phyloP scores from a whole-genome alignment of 2,888 invertebrate species.

The Meliscaeva auricollis region DNA sequence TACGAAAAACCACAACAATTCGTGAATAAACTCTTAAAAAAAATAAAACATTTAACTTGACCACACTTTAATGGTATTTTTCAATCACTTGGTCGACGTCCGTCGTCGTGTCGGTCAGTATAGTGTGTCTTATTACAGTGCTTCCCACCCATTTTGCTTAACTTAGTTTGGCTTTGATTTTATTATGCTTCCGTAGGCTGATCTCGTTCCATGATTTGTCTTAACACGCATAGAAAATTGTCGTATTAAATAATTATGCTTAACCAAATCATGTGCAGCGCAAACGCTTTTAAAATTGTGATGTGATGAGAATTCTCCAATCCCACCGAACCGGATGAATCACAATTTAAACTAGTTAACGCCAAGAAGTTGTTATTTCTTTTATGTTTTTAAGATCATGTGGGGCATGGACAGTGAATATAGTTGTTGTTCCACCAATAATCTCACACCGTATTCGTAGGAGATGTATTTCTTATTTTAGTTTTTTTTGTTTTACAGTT shows the following conservation, averaged over 20 bases:
- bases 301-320: conserved; percentile 14
- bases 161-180: not conserved
- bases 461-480: conserved; percentile 39
- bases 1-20: conserved; percentile 71
- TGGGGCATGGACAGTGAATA: conserved; percentile 63
- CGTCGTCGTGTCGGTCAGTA: not conserved
- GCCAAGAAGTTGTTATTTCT: conserved; percentile 64
- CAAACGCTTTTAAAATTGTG: conserved; percentile 32
- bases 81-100: conserved; percentile 19
- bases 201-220: conserved; percentile 28
- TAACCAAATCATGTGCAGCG: conserved; percentile 60
- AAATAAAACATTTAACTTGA: conserved; percentile 37
- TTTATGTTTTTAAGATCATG: conserved; percentile 25
- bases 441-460: conserved; percentile 53
- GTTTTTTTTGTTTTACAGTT: conserved; percentile 6
- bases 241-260: conserved; percentile 53
- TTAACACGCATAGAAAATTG: conserved; percentile 58
- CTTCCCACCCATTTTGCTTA: conserved; percentile 36
- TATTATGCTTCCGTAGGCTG: conserved; percentile 48
- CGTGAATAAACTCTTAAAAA: conserved; percentile 67
- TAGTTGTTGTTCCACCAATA: conserved; percentile 71
- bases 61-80: conserved; percentile 61
- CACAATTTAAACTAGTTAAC: conserved; percentile 71
- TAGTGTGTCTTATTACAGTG: conserved; percentile 21
- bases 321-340: conserved; percentile 72